Evolutionary conservation across 1,140 invertebrate genomes (phyloP).

Genomic region (Dysdera silvatica): DNA sequence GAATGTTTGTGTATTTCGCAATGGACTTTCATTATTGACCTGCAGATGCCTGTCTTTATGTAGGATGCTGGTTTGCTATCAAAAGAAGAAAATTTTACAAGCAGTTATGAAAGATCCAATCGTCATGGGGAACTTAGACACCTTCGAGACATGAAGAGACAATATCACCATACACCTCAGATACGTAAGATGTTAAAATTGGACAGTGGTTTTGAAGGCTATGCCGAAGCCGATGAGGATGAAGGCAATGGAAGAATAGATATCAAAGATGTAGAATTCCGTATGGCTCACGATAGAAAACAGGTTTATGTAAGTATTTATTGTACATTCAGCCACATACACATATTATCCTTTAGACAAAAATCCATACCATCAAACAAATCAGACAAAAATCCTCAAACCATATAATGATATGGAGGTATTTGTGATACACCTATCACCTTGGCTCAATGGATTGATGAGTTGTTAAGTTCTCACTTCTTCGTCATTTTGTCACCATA

Average conservation of each 20-base stretch:
- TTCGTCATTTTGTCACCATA: no score
- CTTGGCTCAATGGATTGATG: no score
- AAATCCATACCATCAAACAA: background rate
- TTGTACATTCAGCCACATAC: background rate
- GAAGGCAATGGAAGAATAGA: constrained; percentile 55
- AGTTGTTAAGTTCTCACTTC: no score
- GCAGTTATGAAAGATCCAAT: constrained; percentile 64
- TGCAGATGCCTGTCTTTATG: background rate
- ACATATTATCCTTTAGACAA: background rate
- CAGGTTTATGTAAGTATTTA: constrained; percentile 25
- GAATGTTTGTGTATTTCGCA: no score
- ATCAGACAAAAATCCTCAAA: no score
- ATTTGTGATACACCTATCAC: no score
- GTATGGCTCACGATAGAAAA: constrained; percentile 39
- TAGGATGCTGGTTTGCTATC: constrained; percentile 19
- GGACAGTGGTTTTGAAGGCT: constrained; percentile 48
- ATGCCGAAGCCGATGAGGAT: constrained; percentile 49
- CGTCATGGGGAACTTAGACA: constrained; percentile 80
- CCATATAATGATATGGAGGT: no score
- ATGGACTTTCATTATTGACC: no score
- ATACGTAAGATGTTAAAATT: constrained; percentile 63
- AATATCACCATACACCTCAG: constrained; percentile 55
- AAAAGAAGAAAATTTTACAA: constrained; percentile 28
- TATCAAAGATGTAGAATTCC: constrained; percentile 78
- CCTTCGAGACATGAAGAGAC: constrained; percentile 66